Percentiles rank a stretch among this genome's conserved stretches.
Evolutionary conservation across 2,113 vertebrate genomes (phyloP).

Genomic region (Malurus melanocephalus): DNA sequence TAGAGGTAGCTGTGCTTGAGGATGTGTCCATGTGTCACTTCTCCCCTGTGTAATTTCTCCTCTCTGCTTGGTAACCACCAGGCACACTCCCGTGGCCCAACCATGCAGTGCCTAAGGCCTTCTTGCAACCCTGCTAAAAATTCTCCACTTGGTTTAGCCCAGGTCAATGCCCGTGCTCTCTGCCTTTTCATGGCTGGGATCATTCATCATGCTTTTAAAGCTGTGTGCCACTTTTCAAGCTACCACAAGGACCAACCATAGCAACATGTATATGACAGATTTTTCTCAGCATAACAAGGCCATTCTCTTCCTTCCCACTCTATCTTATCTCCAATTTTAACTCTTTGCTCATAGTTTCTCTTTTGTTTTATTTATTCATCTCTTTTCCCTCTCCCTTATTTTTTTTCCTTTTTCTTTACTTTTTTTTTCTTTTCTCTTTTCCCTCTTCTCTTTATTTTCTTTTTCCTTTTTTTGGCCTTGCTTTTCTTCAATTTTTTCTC

Average conservation of each 20-base stretch:
- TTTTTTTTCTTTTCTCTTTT: not conserved
- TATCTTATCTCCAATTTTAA: no score
- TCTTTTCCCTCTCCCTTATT: not conserved
- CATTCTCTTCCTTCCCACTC: not conserved
- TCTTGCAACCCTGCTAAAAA: not conserved
- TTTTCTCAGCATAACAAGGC: not conserved
- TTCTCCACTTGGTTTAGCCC: not conserved
- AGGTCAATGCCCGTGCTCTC: not conserved
- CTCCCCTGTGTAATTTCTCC: not conserved
- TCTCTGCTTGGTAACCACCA: not conserved
- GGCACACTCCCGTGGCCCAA: not conserved
- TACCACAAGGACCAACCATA: not conserved
- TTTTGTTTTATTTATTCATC: not conserved
- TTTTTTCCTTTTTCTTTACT: not conserved
- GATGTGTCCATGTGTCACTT: not conserved
- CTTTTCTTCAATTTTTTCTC: not conserved
- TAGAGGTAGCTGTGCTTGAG: not conserved
- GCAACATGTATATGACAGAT: not conserved
- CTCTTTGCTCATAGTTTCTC: not conserved
- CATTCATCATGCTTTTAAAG: not conserved
- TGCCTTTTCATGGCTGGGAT: not conserved
- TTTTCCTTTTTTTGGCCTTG: not conserved
- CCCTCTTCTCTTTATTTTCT: not conserved
- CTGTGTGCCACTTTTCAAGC: fast-evolving
- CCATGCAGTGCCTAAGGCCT: not conserved